These are phyloP conservation scores for Chelonoidis abingdonii DNA, from an alignment of 2,113 vertebrate species.

Conservation along the genomic window DNA sequence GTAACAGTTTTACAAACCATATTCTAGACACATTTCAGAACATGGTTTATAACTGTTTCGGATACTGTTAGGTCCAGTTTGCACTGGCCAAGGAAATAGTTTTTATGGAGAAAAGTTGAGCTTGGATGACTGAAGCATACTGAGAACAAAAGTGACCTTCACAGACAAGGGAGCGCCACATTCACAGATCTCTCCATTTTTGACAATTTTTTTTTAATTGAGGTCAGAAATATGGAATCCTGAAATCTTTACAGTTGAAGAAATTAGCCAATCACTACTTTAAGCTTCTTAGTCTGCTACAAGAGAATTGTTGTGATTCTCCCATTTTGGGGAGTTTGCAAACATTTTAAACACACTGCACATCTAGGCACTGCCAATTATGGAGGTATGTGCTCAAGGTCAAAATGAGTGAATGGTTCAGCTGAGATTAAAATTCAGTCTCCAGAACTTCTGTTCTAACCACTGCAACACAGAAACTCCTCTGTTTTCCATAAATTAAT, in stretches of 20 bases:
- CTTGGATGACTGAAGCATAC: background rate
- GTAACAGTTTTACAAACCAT: background rate
- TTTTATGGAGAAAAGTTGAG: accelerated
- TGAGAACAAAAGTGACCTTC: background rate
- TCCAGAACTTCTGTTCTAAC: background rate
- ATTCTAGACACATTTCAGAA: background rate
- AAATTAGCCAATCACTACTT: background rate
- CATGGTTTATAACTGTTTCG: background rate
- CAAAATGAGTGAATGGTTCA: background rate
- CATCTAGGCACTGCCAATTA: accelerated
- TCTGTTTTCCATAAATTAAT: background rate
- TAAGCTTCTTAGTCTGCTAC: background rate
- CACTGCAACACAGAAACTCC: background rate
- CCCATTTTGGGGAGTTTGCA: background rate
- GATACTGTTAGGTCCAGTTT: background rate
- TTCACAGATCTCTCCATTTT: background rate
- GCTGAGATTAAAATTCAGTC: background rate
- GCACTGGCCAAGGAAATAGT: background rate
- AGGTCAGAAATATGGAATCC: background rate
- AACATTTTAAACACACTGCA: background rate
- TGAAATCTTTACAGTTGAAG: background rate
- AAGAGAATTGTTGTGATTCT: background rate
- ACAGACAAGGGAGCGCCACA: background rate
- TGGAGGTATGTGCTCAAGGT: background rate
- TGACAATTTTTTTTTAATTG: background rate